phyloP scores from a whole-genome alignment of 2,888 invertebrate genomes.

The Cantharis rufa region DNA sequence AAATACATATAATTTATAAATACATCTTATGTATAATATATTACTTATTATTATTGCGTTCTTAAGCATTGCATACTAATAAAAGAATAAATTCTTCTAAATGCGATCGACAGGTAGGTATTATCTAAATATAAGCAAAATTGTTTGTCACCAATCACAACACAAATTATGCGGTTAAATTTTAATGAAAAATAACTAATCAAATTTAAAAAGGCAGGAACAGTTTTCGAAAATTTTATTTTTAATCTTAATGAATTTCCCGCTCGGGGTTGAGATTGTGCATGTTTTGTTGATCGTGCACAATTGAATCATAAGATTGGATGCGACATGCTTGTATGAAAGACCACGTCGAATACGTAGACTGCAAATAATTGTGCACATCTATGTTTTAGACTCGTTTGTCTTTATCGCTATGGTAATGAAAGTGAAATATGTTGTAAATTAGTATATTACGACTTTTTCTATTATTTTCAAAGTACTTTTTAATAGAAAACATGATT shows the following conservation, averaged over 20 bases:
- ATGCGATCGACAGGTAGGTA: too few species aligned
- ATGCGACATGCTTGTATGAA: neutral
- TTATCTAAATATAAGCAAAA: too few species aligned
- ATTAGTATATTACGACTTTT: neutral
- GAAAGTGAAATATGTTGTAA: neutral
- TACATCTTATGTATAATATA: neutral
- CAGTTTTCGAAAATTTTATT: too few species aligned
- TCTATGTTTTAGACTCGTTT: neutral
- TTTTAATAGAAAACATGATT: neutral
- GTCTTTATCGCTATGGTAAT: neutral
- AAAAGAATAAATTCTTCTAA: too few species aligned
- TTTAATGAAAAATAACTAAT: too few species aligned
- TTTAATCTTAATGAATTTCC: neutral
- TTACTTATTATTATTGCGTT: too few species aligned
- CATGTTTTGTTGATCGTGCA: neutral
- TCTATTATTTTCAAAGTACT: neutral
- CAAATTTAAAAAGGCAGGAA: too few species aligned
- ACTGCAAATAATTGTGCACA: neutral
- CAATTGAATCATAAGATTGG: too few species aligned
- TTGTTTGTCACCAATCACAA: too few species aligned
- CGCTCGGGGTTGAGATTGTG: neutral
- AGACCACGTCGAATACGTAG: neutral
- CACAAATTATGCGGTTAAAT: too few species aligned
- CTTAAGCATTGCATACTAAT: too few species aligned
- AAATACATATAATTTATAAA: neutral